Evolutionary conservation across 2,113 vertebrate genomes (phyloP).

Genomic region (Tragulus kanchil): DNA sequence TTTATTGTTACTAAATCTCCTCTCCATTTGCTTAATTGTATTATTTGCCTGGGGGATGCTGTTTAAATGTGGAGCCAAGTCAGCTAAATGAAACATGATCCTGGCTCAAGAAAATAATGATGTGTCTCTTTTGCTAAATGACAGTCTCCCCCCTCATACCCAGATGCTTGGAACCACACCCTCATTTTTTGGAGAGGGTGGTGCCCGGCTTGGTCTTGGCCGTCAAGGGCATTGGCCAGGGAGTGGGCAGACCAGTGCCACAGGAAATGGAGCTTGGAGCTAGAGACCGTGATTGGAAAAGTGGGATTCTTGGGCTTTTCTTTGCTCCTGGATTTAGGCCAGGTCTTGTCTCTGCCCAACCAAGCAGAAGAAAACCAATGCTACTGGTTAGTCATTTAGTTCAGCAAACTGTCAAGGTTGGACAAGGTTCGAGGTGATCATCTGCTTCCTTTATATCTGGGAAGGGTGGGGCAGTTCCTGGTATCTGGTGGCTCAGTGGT

Average conservation of each 20-base stretch:
- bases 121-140: constrained; percentile 78
- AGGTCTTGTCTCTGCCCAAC: neutral
- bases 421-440: neutral
- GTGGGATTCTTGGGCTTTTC: neutral
- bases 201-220: constrained; percentile 8
- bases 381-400: neutral
- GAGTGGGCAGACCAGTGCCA: neutral
- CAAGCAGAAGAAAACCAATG: neutral
- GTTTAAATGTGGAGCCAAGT: constrained; percentile 72
- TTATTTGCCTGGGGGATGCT: constrained; percentile 80
- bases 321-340: neutral
- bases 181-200: constrained; percentile 48
- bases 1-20: constrained; percentile 79
- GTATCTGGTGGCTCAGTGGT: neutral
- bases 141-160: constrained; percentile 56
- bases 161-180: constrained; percentile 79
- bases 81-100: constrained; percentile 78
- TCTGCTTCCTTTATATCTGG: neutral
- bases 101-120: constrained; percentile 74
- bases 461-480: neutral
- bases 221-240: neutral
- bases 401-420: constrained; percentile 26
- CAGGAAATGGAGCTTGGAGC: neutral
- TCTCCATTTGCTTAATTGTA: constrained; percentile 81
- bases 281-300: neutral